Evolutionary conservation across 1,140 invertebrate species (phyloP).

Genomic region (Drosophila bifasciata): DNA sequence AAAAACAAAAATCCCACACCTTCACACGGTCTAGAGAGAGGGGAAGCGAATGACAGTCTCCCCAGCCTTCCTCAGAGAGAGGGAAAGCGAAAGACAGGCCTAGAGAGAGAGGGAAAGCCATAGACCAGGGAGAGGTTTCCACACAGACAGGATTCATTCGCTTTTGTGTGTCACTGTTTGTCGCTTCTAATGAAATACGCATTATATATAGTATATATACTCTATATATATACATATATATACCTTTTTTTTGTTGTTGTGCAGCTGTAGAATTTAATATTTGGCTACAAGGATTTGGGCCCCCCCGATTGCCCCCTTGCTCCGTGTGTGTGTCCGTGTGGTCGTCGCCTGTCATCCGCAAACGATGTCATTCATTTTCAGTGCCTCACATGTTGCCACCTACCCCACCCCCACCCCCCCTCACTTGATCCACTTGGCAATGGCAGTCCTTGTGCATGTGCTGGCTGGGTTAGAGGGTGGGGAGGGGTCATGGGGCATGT

Average conservation of each 20-base stretch:
- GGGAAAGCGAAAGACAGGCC: not conserved
- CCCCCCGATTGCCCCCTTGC: not conserved
- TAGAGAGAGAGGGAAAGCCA: no score
- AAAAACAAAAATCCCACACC: slow-evolving; percentile 1
- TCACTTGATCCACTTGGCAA: slow-evolving; percentile 30
- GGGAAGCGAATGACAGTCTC: not conserved
- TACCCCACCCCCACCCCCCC: not conserved
- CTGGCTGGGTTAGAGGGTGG: no score
- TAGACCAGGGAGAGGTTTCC: no score
- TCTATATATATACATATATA: no score
- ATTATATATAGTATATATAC: slow-evolving; percentile 59
- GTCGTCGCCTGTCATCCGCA: slow-evolving; percentile 41
- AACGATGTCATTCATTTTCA: slow-evolving; percentile 65
- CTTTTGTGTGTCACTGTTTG: slow-evolving; percentile 17
- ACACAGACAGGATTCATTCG: no score
- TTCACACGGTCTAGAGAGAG: not conserved
- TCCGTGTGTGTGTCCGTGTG: not conserved
- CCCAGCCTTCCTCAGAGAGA: no score
- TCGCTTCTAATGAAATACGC: slow-evolving; percentile 62
- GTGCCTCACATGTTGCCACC: slow-evolving; percentile 40
- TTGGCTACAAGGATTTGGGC: slow-evolving; percentile 8
- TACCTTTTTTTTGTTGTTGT: slow-evolving; percentile 1
- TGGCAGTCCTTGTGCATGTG: slow-evolving; percentile 1
- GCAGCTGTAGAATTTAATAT: slow-evolving; percentile 55
- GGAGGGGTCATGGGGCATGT: no score